Evolutionary conservation across 35 echinoderm and acorn worm species (phyloP), one percentile per base, ranked within the genome.

Genomic region (Stichopus chloronotus): DNA sequence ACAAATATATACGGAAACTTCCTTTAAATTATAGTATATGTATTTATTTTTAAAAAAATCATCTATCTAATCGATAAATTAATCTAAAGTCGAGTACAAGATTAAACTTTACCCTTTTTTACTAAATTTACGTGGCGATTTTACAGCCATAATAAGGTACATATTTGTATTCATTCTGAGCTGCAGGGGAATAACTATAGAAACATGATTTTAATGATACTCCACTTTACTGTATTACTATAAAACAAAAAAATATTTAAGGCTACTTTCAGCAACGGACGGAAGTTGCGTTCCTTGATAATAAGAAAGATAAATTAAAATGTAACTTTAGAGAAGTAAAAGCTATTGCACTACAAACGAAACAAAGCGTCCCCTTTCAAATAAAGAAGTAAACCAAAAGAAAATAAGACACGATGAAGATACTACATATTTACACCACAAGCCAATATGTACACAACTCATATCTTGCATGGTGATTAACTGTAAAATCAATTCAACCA

Each of bases 331-430:
- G 30, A 43, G 30, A 74, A 22, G 12, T 57, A 5, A 85, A 58
- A 85, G 56, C 82, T 85, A 85, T 85, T 85, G 82, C 82, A 85
- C 82, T 85, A 85, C 82, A 85, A 85, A 85, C 82, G 58, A 17
- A 56, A 57, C 55, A 58, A 85, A 85, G 57, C 55, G n/a, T 58
- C 55, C 6, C 17, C n/a, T 84, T 43, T 43, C 30, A 43, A 43
- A 3, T 43, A 43, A 43, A 43, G 30, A 43, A 43, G 30, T 43
- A 43, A 43, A 43, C 30, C 30, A 43, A 43, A 43, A 81, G 53
- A 53, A 81, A 12, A 81, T 85, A 85, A 85, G 82, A 85, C 82
- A 85, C 82, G 82, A 58, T 74, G 69, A 58, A 58, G 82, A 85
- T 85, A 58, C 22, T 85, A 85, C 82, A 85, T 85, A 85, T 85